phyloP scores from a whole-genome alignment of 2,797 vertebrate species.

The Brachyrhaphis roseni region DNA sequence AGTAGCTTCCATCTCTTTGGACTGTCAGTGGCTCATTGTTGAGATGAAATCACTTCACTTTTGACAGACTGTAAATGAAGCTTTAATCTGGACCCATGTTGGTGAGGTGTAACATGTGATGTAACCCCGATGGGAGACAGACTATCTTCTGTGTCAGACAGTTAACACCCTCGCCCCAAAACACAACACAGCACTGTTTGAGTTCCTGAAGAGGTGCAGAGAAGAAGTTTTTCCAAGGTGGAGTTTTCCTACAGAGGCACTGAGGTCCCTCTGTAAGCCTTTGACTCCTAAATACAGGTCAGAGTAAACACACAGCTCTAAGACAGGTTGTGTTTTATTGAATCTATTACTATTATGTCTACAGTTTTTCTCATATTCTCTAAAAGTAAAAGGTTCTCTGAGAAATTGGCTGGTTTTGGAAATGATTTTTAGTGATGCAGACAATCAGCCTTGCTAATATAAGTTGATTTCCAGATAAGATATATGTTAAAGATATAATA shows the following conservation, averaged over 20 bases:
- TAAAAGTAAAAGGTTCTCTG: neutral
- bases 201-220: slow-evolving; percentile 55
- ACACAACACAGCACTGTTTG: slow-evolving; percentile 68
- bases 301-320: neutral
- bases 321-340: neutral
- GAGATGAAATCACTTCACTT: neutral
- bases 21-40: neutral
- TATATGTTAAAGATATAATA: neutral
- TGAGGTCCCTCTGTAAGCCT: slow-evolving; percentile 5
- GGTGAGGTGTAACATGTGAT: slow-evolving; percentile 8
- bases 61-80: neutral
- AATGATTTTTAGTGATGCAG: neutral
- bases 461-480: neutral
- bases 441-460: neutral
- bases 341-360: neutral
- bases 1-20: slow-evolving; percentile 12
- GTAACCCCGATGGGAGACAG: slow-evolving; percentile 55
- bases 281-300: slow-evolving; percentile 10
- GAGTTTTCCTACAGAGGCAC: slow-evolving; percentile 43
- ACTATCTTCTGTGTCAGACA: slow-evolving; percentile 55
- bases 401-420: neutral
- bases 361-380: neutral
- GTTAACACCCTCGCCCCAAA: slow-evolving; percentile 63
- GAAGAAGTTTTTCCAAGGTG: slow-evolving; percentile 68
- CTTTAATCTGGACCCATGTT: neutral